Percentiles rank a stretch among this genome's conserved stretches.
Evolutionary conservation across 30 jellyfish, hydroid and myxozoan species (phyloP).

Genomic region (Phacellophora camtschatica): DNA sequence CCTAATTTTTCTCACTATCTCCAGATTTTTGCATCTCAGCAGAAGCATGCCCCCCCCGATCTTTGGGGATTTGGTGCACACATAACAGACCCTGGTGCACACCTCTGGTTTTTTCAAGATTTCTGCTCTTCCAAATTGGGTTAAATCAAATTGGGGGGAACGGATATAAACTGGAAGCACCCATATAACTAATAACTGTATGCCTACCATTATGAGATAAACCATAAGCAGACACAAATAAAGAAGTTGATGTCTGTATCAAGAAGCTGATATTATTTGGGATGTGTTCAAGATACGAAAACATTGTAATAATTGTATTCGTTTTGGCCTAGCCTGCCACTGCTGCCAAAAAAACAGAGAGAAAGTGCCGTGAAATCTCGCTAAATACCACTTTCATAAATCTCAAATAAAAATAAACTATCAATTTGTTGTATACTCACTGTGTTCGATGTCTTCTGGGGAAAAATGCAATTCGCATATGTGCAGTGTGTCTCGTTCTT

Average conservation of each 20-base stretch:
- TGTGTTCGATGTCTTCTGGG: slow-evolving; percentile 63
- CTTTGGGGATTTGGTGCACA: background rate
- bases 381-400: background rate
- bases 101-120: background rate
- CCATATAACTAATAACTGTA: too few species aligned
- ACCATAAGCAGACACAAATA: too few species aligned
- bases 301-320: too few species aligned
- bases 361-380: background rate
- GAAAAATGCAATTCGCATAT: slow-evolving; percentile 59
- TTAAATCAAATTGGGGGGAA: background rate
- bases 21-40: background rate
- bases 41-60: background rate
- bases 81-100: too few species aligned
- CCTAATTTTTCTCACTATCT: background rate
- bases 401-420: background rate
- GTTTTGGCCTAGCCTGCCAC: too few species aligned
- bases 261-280: too few species aligned
- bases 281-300: too few species aligned
- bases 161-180: background rate
- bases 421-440: slow-evolving; percentile 44
- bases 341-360: too few species aligned
- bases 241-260: too few species aligned
- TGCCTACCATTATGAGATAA: too few species aligned
- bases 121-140: background rate
- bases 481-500: slow-evolving; percentile 44